Base-by-base conservation (phyloP, 2,113 vertebrate genomes). In the Neoarius graeffei region DNA sequence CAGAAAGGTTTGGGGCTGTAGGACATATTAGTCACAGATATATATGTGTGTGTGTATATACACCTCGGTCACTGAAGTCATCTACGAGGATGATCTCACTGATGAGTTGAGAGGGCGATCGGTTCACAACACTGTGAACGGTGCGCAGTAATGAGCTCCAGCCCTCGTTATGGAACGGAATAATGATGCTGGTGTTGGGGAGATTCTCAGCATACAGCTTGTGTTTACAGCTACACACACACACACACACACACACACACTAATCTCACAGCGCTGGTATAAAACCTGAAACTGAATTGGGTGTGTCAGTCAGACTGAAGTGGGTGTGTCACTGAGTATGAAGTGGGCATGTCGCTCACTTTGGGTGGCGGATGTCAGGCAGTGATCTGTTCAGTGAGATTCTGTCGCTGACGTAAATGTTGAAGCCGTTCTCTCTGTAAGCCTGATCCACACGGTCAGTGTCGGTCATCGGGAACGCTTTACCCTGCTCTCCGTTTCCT, bases 351-450 rank as follows among this genome's bases (percentile, higher is more conserved):
- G 57, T 81, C 84, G 96, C 98, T 97, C 90, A 99, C 98, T 98
- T 99, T 57, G 94, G 94, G 91, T 99, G 97, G 50, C 98, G 95
- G 93, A 99, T 99, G 91, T 99, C 98, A 0, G 98, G 96, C 87
- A 99, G 93, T n/a, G 98, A 99, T 87, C 98, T 96, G 93, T 99
- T 98, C 84, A 99, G 95, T 71, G 98, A 97, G 94, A 99, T 99
- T 91, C 97, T 96, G 93, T 99, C 96, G 23, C 98, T 99, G 94
- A 99, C 96, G n/a, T 96, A 99, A 90, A 99, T 99, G 93, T 99
- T 99, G 94, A 99, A 99, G 81, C 98, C 98, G 87, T 99, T 99
- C 93, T 99, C 98, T 74, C 97, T 94, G 95, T 99, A 99, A 0
- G 98, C 98, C 94, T 98, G 97, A 90, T 99, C 98, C 69, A 96